Conservation (phyloP, 2,113 vertebrate species). For the Pomatorhinus ruficollis region DNA sequence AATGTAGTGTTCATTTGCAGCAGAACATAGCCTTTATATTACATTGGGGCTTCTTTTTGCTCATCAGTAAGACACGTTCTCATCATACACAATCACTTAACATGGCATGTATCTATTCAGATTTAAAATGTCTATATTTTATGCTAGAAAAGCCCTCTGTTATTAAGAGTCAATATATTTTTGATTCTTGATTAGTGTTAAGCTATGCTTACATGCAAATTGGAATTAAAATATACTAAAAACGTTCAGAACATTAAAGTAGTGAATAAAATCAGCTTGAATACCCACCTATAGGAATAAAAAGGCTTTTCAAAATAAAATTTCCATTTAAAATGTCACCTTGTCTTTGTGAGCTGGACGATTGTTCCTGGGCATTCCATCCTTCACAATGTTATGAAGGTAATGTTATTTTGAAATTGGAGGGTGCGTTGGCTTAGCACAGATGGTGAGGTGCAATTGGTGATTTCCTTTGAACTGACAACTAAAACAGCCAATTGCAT, state of each 20-base stretch:
- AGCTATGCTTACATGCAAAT: background rate
- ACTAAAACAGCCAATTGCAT: too few relatives aligned
- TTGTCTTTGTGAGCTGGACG: background rate
- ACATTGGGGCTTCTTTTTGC: background rate
- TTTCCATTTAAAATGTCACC: background rate
- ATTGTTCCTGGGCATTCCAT: background rate
- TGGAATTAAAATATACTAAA: background rate
- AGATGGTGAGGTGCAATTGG: too few relatives aligned
- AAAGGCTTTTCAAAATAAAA: background rate
- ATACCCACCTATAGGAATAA: background rate
- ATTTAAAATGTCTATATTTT: background rate
- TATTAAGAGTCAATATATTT: background rate
- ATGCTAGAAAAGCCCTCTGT: background rate
- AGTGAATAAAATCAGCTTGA: background rate
- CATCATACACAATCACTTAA: background rate
- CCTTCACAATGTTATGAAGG: background rate
- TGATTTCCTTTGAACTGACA: too few relatives aligned
- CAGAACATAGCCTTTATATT: background rate
- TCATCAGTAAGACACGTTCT: background rate
- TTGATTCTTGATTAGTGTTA: background rate
- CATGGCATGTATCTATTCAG: background rate
- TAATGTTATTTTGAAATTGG: background rate
- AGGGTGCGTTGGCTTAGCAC: too few relatives aligned
- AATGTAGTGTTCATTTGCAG: background rate
- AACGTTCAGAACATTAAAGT: background rate